Percentiles rank a stretch among this genome's conserved stretches.
Evolutionary conservation across 2,113 vertebrate species (phyloP).

Genomic region (Neofelis nebulosa): DNA sequence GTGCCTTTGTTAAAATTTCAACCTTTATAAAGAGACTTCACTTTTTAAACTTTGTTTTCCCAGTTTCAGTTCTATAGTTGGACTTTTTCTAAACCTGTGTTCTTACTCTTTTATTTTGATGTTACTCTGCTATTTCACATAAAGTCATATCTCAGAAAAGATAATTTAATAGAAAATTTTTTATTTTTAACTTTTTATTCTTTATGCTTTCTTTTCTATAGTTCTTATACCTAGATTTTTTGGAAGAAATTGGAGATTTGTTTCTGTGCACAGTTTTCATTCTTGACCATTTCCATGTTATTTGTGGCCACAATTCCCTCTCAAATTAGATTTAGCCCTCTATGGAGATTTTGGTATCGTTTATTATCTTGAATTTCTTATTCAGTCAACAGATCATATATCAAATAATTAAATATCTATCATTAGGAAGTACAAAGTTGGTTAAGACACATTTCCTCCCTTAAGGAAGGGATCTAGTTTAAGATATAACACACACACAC

Average conservation of each 20-base stretch:
- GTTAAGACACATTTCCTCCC: not conserved
- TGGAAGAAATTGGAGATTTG: not conserved
- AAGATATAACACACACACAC: not conserved
- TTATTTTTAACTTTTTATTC: not conserved
- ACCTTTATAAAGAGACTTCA: conserved; percentile 28
- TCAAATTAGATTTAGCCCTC: conserved; percentile 3
- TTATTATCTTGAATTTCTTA: not conserved
- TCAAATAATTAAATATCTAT: conserved; percentile 8
- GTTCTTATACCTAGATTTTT: not conserved
- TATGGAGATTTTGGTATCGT: not conserved
- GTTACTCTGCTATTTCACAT: not conserved
- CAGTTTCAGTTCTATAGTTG: not conserved
- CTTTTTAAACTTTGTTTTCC: not conserved
- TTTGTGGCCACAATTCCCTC: not conserved
- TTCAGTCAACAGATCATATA: not conserved
- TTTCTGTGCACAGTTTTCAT: not conserved
- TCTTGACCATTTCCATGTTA: not conserved
- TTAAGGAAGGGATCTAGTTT: not conserved
- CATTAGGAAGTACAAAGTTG: not conserved
- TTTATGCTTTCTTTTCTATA: not conserved
- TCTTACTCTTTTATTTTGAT: conserved; percentile 32
- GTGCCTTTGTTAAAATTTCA: conserved; percentile 72
- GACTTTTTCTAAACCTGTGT: not conserved
- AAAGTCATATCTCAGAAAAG: conserved; percentile 16
- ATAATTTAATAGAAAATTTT: not conserved